Conservation (phyloP, 2,113 vertebrate species). For the Ailurus styani region DNA sequence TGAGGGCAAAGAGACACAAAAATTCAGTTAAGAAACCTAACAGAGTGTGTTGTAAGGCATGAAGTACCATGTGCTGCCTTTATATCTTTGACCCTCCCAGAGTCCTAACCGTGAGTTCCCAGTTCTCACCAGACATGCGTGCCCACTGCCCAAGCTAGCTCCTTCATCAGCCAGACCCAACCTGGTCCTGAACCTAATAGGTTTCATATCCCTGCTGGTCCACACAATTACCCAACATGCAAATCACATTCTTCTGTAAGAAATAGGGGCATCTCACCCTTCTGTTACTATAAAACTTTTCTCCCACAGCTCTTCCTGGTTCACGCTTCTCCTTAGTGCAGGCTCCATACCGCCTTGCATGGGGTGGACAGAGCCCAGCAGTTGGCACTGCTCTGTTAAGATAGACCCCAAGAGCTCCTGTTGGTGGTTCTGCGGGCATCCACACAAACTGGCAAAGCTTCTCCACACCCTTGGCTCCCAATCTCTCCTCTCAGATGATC, state of each 20-base stretch:
- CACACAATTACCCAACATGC: background rate
- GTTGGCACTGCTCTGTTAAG: background rate
- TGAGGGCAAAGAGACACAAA: background rate
- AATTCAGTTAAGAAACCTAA: background rate
- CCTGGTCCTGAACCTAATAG: background rate
- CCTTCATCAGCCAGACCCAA: background rate
- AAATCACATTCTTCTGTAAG: background rate
- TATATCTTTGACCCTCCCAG: background rate
- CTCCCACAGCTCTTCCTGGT: background rate
- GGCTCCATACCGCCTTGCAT: background rate
- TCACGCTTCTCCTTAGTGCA: background rate
- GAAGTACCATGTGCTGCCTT: background rate
- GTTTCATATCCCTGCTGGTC: background rate
- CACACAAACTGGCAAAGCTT: background rate
- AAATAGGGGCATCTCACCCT: background rate
- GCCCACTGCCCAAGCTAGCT: background rate
- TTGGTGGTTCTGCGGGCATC: no score
- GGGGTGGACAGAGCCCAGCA: background rate
- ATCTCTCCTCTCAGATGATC: background rate
- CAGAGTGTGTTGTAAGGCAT: background rate
- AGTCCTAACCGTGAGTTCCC: background rate
- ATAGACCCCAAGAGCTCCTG: background rate
- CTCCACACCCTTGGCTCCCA: background rate
- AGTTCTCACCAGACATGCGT: background rate
- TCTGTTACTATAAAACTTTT: background rate